Evolutionary conservation across 2,797 vertebrate species (phyloP), one percentile per base, ranked within the genome.

Genomic region (Melanogrammus aeglefinus): DNA sequence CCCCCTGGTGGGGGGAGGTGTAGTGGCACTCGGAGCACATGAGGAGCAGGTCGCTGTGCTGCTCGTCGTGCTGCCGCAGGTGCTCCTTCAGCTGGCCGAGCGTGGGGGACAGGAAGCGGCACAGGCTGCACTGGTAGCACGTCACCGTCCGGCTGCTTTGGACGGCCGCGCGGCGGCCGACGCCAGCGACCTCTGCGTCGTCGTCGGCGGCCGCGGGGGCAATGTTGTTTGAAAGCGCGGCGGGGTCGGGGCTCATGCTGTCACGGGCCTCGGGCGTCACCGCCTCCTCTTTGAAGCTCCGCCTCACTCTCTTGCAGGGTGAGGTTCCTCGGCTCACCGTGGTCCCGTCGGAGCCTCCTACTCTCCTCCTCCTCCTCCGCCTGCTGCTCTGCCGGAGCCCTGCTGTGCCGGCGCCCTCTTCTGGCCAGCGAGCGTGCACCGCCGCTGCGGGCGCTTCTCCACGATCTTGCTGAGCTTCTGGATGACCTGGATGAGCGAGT

Each of bases 401-500:
- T 16, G 29, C 70, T 72, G 70, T 2, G 70, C 6, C 63, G 93
- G 90, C 0, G 92, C 86, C 74, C 96, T 94, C 83, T 98, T 99
- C 82, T 95, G 96, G 77, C 94, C 96, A 21, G 94, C 93, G 31
- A 95, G 63, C 71, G 93, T 86, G 87, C 94, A 96, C 85, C 92
- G 94, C 38, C 95, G 90, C 86, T 90, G 95, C 2, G 96, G 95
- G 44, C 95, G 95, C 87, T 97, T 96, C 87, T 97, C 96, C 74
- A 99, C 97, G 21, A 99, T 98, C 88, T 96, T 97, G 88, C 96
- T 98, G 86, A 99, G 95, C 83, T 99, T 99, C 87, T 99, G 95
- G 29, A 99, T 99, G 80, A 99, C 97, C 14, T 97, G 96, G 86
- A 99, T 97, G 74, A 99, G 93, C 0, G 97, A 97, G 81, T 98